phyloP scores from a whole-genome alignment of 2,888 invertebrate species.

The Rhagonycha lutea region DNA sequence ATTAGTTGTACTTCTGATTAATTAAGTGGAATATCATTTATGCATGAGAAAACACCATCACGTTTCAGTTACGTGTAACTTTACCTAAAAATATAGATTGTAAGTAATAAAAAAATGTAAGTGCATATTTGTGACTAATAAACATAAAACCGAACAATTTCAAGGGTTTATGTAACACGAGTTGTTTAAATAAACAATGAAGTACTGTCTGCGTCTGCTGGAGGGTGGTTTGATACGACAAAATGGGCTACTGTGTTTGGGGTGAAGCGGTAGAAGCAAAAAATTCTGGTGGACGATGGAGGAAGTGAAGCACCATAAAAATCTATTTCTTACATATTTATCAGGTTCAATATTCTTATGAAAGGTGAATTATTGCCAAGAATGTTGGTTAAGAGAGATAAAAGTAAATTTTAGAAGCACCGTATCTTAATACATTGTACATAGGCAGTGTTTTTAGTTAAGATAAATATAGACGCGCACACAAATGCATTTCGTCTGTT shows the following conservation, averaged over 20 bases:
- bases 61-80: background rate
- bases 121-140: background rate
- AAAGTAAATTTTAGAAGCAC: constrained; percentile 12
- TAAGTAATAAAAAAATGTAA: background rate
- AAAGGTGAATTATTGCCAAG: constrained; percentile 12
- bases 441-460: constrained; percentile 23
- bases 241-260: background rate
- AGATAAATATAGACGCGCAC: constrained; percentile 39
- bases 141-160: background rate
- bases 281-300: background rate
- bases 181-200: background rate
- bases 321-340: background rate
- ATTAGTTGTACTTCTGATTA: background rate
- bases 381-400: constrained; percentile 2
- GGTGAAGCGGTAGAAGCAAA: background rate
- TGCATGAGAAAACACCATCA: background rate
- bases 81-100: background rate
- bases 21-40: background rate
- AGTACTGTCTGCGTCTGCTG: background rate
- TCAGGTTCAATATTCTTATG: constrained; percentile 6
- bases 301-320: background rate
- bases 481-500: constrained; percentile 40
- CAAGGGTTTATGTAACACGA: background rate
- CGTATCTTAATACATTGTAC: background rate
- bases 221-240: background rate